These are phyloP conservation scores for Semaprochilodus insignis DNA, from an alignment of 2,797 vertebrate species.

Conservation along the genomic window DNA sequence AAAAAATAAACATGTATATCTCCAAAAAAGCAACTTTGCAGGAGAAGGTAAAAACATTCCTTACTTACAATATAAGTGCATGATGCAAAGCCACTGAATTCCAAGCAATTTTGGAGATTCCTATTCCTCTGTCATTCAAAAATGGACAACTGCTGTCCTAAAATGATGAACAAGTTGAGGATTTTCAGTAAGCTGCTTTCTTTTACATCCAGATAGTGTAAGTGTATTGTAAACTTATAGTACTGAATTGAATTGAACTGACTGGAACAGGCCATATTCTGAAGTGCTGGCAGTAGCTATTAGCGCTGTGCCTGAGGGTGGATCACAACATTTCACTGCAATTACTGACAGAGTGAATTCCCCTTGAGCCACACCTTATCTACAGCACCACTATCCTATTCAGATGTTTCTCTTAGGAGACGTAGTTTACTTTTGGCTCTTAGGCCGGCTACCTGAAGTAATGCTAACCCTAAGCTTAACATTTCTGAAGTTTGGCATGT, in stretches of 20 bases:
- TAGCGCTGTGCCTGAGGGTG: not conserved
- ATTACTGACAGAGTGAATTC: conserved; percentile 30
- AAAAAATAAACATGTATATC: too few species aligned
- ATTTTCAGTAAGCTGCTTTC: too few species aligned
- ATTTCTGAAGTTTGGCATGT: conserved; percentile 8
- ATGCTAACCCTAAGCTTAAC: not conserved
- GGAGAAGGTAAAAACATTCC: too few species aligned
- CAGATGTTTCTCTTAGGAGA: not conserved
- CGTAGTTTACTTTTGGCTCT: not conserved
- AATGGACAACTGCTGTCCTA: too few species aligned
- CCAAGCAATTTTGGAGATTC: too few species aligned
- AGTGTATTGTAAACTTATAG: too few species aligned
- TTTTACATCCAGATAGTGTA: too few species aligned
- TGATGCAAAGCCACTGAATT: too few species aligned
- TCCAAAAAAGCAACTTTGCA: too few species aligned
- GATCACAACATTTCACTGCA: conserved; percentile 26
- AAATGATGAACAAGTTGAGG: too few species aligned
- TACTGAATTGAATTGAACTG: not conserved
- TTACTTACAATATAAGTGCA: too few species aligned
- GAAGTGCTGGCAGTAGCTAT: not conserved
- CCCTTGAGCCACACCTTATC: conserved; percentile 4
- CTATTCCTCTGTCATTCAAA: too few species aligned
- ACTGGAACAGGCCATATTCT: not conserved
- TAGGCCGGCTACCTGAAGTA: not conserved
- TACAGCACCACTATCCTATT: conserved; percentile 10